Base-by-base conservation (phyloP, 2,888 invertebrate genomes). In the Trichopoda pennipes region DNA sequence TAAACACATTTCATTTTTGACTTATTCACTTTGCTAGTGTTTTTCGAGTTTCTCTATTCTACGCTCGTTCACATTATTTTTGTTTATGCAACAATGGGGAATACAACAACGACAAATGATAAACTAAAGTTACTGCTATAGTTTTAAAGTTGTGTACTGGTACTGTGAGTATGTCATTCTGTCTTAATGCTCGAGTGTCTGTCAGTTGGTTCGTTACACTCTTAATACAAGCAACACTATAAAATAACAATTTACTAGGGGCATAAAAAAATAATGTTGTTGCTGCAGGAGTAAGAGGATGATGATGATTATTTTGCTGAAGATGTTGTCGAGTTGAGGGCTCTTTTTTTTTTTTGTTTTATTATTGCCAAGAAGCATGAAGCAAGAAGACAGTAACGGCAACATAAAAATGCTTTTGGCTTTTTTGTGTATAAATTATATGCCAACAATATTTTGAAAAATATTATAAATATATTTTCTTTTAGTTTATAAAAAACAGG, bases 381-480 rank as follows among this genome's bases (percentile, higher is more conserved):
- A 76, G 38, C n/a, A n/a, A n/a, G n/a, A n/a, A 58, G 17, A 32
- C 56, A 55, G 42, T 38, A 63, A 55, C 32, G 70, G 70, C 53
- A 66, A 66, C 64, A 76, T 60, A 47, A 76, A 70, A 76, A 76
- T 47, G 75, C 64, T 76, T 72, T 80, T 72, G 60, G 63, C 66
- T 53, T 70, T 73, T 44, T 72, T 58, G 21, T 66, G 66, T 64
- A 80, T 75, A 69, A 42, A 63, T 75, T 80, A 55, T 23, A 61
- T 28, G n/a, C 16, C 49, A 55, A 56, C 56, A 35, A 61, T 35
- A 61, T 61, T 47, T 35, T 21, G 23, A 74, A 63, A 32, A 16
- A 55, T 17, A 35, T n/a, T 12, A 23, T 7, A 17, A 53, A 17
- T 9, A 61, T 8, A 17, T 21, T n/a, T 49, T 55, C 23, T 23